These are phyloP conservation scores for Prionace glauca DNA, from an alignment of 2,797 vertebrate species.

Conservation along the genomic window DNA sequence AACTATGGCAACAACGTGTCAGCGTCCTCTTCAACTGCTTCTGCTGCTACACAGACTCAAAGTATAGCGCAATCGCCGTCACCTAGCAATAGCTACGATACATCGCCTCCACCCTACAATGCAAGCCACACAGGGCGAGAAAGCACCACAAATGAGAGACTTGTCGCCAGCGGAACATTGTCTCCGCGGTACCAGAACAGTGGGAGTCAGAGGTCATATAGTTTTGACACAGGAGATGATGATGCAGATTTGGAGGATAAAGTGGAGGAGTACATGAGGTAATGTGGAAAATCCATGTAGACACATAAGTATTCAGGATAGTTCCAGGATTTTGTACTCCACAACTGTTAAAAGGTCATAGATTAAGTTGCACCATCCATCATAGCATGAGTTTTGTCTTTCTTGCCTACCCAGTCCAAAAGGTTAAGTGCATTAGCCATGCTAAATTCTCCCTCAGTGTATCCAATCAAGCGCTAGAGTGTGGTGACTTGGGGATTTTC, in stretches of 20 bases:
- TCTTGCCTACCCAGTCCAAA: too few relatives aligned
- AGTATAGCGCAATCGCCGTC: constrained; percentile 63
- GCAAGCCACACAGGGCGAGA: constrained; percentile 28
- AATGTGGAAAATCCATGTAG: constrained; percentile 24
- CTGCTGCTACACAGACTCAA: constrained; percentile 71
- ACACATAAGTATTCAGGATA: not conserved
- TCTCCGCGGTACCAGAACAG: constrained; percentile 61
- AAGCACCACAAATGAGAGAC: not conserved
- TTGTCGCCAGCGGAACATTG: constrained; percentile 24
- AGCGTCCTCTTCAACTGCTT: constrained; percentile 62
- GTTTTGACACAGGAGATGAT: constrained; percentile 66
- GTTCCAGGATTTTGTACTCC: not conserved
- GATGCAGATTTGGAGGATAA: constrained; percentile 77
- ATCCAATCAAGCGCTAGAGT: too few relatives aligned
- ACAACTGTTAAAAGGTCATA: not conserved
- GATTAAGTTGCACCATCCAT: not conserved
- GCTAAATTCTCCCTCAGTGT: too few relatives aligned
- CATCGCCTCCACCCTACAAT: constrained; percentile 58
- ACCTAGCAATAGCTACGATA: constrained; percentile 71
- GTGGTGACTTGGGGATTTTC: too few relatives aligned
- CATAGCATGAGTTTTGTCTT: not conserved
- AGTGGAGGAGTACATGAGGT: constrained; percentile 79
- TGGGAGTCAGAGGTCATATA: constrained; percentile 64
- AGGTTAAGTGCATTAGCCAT: too few relatives aligned
- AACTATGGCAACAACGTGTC: constrained; percentile 49